These are phyloP conservation scores for Zaprionus nigranus DNA, from an alignment of 1,140 invertebrate species.

Conservation along the genomic window DNA sequence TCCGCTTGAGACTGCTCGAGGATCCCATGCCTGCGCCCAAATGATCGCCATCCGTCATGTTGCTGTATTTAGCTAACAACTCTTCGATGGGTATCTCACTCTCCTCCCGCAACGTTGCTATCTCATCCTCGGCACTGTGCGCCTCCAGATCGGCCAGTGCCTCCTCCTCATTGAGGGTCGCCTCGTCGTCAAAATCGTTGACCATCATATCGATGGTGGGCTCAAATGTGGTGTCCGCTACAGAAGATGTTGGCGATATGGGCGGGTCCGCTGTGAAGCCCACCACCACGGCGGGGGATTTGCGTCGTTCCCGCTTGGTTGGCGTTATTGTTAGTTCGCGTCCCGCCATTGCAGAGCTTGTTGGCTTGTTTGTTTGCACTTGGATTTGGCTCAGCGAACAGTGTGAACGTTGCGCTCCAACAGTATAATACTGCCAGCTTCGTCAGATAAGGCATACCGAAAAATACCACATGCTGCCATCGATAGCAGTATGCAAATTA, in stretches of 20 bases:
- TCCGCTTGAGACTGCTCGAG: conserved; percentile 35
- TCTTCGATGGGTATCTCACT: conserved; percentile 97
- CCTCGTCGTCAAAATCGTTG: conserved; percentile 98
- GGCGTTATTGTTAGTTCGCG: conserved; percentile 51
- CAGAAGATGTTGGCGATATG: conserved; percentile 63
- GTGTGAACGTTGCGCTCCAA: background rate
- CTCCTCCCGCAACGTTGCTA: conserved; percentile 94
- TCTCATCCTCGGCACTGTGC: conserved; percentile 92
- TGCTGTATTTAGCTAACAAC: conserved; percentile 88
- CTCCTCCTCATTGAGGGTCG: conserved; percentile 98
- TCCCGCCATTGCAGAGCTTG: conserved; percentile 48
- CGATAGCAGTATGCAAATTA: background rate
- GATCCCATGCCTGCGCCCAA: background rate
- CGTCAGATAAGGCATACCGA: background rate
- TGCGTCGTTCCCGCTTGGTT: conserved; percentile 68
- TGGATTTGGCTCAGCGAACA: conserved; percentile 3
- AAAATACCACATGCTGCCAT: background rate
- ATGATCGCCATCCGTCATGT: conserved; percentile 18
- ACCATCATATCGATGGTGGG: conserved; percentile 95
- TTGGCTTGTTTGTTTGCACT: conserved; percentile 41
- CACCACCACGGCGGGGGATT: conserved; percentile 55
- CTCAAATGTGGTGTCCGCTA: conserved; percentile 86
- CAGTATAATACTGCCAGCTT: conserved; percentile 5
- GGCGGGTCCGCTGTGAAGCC: conserved; percentile 36
- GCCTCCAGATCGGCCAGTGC: conserved; percentile 93